Conservation (phyloP, 2,888 invertebrate genomes). For the Morpho achilles region DNA sequence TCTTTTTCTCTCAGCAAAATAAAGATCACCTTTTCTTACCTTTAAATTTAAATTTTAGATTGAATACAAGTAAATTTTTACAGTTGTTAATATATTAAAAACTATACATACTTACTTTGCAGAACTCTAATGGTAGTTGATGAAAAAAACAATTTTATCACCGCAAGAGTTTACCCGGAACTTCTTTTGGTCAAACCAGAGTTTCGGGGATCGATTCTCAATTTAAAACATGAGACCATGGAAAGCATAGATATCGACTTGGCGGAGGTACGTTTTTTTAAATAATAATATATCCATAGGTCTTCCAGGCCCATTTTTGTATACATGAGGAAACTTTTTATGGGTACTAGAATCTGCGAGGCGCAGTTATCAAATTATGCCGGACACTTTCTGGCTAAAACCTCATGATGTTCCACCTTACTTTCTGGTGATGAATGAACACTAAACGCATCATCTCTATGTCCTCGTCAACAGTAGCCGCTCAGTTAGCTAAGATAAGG, state of each 20-base stretch:
- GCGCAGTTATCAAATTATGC: too few relatives aligned
- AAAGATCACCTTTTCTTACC: too few relatives aligned
- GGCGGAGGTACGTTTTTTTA: slow-evolving; percentile 48
- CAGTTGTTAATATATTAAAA: not conserved
- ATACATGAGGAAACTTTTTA: not conserved
- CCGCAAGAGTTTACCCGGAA: slow-evolving; percentile 76
- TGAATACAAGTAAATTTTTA: not conserved
- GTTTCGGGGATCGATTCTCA: slow-evolving; percentile 70
- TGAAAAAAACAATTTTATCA: slow-evolving; percentile 75
- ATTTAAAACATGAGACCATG: slow-evolving; percentile 77
- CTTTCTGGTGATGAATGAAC: too few relatives aligned
- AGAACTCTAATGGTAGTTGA: slow-evolving; percentile 80
- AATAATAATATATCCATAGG: not conserved
- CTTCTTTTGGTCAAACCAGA: slow-evolving; percentile 74
- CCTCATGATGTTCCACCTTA: too few relatives aligned
- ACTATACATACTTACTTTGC: slow-evolving; percentile 18
- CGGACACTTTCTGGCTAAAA: too few relatives aligned
- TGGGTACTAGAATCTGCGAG: too few relatives aligned
- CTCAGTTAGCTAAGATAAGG: too few relatives aligned
- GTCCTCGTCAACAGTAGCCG: too few relatives aligned
- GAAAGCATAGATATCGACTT: slow-evolving; percentile 76
- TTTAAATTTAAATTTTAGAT: too few relatives aligned
- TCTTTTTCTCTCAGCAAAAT: too few relatives aligned
- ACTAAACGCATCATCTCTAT: too few relatives aligned
- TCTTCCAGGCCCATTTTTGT: too few relatives aligned